phyloP scores from a whole-genome alignment of 2,797 vertebrate genomes.

The Diglossa cyanea region DNA sequence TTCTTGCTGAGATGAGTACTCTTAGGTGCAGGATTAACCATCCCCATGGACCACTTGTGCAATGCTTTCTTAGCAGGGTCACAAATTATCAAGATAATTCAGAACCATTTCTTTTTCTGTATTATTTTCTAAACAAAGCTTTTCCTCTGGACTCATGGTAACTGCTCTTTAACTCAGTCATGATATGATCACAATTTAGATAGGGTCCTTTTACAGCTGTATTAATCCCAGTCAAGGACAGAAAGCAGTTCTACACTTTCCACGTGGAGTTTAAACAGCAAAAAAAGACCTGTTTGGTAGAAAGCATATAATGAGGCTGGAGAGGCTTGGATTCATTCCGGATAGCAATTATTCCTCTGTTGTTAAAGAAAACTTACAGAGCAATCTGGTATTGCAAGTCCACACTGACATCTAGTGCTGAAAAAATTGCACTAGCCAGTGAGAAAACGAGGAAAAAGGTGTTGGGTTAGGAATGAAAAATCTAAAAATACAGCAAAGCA shows the following conservation, averaged over 20 bases:
- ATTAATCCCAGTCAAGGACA: background rate
- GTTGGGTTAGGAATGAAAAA: background rate
- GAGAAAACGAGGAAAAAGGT: background rate
- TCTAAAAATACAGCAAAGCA: background rate
- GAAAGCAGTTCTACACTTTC: background rate
- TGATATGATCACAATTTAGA: background rate
- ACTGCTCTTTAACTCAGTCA: background rate
- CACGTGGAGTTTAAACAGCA: background rate
- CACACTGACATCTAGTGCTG: conserved; percentile 80
- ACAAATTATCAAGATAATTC: background rate
- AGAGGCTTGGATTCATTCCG: background rate
- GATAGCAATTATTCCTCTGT: background rate
- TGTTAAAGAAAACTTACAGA: background rate
- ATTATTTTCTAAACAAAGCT: background rate
- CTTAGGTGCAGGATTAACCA: background rate
- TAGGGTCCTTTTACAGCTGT: background rate
- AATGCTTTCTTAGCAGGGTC: background rate
- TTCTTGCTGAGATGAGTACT: background rate
- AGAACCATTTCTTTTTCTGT: background rate
- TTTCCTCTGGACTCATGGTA: background rate
- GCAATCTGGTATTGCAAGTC: conserved; percentile 13
- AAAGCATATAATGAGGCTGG: background rate
- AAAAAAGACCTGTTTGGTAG: background rate
- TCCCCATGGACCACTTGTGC: background rate
- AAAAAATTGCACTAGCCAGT: background rate